A percentile compares a stretch with the other conserved stretches of the same genome.
Conservation (phyloP, 2,113 vertebrate species). For the Strix uralensis region DNA sequence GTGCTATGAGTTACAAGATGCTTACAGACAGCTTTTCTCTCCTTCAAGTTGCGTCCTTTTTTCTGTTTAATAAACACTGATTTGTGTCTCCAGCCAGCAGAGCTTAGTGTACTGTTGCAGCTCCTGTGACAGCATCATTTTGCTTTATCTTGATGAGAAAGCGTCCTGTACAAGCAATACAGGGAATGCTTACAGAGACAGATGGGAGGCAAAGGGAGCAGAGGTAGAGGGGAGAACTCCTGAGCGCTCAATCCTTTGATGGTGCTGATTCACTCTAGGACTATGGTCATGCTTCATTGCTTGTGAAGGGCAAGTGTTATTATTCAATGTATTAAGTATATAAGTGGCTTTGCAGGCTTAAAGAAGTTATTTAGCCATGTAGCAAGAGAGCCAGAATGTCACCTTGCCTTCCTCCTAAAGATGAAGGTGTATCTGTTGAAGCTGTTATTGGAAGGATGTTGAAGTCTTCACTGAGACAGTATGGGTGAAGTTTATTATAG, state of each 20-base stretch:
- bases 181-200: background rate
- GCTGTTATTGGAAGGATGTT: background rate
- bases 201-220: background rate
- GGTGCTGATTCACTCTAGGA: background rate
- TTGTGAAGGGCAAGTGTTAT: background rate
- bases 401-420: background rate
- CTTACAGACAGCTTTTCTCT: conserved; percentile 11
- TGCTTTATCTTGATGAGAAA: background rate
- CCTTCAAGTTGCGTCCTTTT: background rate
- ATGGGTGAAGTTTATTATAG: background rate
- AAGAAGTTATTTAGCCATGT: background rate
- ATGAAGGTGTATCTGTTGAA: background rate
- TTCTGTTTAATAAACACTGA: conserved; percentile 5
- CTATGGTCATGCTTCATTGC: background rate
- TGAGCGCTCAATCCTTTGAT: background rate
- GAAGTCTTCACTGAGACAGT: background rate
- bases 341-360: background rate
- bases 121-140: conserved; percentile 1
- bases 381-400: background rate
- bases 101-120: background rate
- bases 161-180: background rate
- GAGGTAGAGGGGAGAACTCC: background rate
- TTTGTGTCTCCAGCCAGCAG: conserved; percentile 19
- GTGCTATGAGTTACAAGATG: background rate
- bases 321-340: background rate